Base-by-base conservation (phyloP, 2,113 vertebrate species). In the Aspiorhynchus laticeps region DNA sequence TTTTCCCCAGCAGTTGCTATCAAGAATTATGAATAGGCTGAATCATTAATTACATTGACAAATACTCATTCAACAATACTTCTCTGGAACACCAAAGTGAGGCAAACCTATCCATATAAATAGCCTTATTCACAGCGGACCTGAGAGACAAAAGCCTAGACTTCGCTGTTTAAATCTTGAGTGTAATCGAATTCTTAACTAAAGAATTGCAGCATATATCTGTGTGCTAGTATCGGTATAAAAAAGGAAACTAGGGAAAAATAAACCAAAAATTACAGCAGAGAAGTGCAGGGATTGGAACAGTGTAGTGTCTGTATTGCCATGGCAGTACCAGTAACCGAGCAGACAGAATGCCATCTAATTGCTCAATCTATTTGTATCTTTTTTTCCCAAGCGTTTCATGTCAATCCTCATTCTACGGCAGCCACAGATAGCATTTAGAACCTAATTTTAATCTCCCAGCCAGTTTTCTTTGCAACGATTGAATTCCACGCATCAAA, bases 341-440 rank as follows among this genome's bases (percentile, higher is more conserved):
- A 93, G 93, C 91, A 92, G 86, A 91, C 92, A 93, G 92, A 93
- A 93, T 92, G 91, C 91, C 92, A 93, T 92, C 91, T 95, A 94
- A 95, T 94, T 94, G 94, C 92, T 92, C 93, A 91, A 94, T 94
- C 94, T 94, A 93, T 89, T 87, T 83, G 77, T 86, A 83, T 80
- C 78, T 82, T 81, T 94, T 93, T 93, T 36, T n/a, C n/a, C 76
- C 88, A 87, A 93, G 93, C 91, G 91, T 93, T 92, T 71, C 87
- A 88, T 93, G 94, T 95, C 95, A 95, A 93, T 94, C 93, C 94
- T 95, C 93, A 94, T 95, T 95, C 93, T 90, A 92, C 92, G 91
- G 67, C 91, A 93, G 94, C 92, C 94, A 93, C 91, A 94, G 92
- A 93, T 93, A 93, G 91, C 92, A 93, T 95, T 95, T 94, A 95